These are phyloP conservation scores for Gasterosteus nipponicus DNA, from an alignment of 2,113 vertebrate species.

Conservation along the genomic window DNA sequence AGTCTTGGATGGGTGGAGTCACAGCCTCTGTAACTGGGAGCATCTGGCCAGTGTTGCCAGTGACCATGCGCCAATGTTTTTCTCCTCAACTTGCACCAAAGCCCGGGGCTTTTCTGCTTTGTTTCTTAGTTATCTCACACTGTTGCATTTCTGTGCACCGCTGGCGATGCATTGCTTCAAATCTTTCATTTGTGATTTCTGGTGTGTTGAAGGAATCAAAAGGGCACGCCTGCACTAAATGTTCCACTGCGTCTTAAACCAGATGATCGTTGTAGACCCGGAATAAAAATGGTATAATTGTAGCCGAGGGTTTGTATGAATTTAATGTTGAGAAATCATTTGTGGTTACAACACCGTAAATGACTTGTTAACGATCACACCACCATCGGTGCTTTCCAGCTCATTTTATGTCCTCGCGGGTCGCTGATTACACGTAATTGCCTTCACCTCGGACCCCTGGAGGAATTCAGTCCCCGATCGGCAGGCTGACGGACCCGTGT, in stretches of 20 bases:
- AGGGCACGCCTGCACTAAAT: not conserved
- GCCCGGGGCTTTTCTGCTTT: not conserved
- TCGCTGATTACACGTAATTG: slow-evolving; percentile 46
- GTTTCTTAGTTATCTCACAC: not conserved
- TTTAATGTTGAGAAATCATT: not conserved
- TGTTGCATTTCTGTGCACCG: not conserved
- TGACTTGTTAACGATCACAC: not conserved
- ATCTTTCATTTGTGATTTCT: not conserved
- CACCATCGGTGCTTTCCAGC: not conserved
- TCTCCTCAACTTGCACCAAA: not conserved
- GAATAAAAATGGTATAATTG: not conserved
- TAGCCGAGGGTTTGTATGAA: not conserved
- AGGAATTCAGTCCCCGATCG: slow-evolving; percentile 50
- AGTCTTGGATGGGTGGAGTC: not conserved
- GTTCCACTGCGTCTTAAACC: not conserved
- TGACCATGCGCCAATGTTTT: not conserved
- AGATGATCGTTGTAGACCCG: no score
- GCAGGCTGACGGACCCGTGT: slow-evolving; percentile 13
- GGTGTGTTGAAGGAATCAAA: not conserved
- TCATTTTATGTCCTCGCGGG: slow-evolving; percentile 17
- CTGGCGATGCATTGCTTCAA: not conserved
- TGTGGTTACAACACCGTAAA: not conserved
- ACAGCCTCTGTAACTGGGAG: not conserved
- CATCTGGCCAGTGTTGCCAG: slow-evolving; percentile 3
- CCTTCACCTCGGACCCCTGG: slow-evolving; percentile 25